Percentiles rank a stretch among this genome's conserved stretches.
Evolutionary conservation across 2,797 vertebrate genomes (phyloP).

Genomic region (Enteromius afrohamiltoni): DNA sequence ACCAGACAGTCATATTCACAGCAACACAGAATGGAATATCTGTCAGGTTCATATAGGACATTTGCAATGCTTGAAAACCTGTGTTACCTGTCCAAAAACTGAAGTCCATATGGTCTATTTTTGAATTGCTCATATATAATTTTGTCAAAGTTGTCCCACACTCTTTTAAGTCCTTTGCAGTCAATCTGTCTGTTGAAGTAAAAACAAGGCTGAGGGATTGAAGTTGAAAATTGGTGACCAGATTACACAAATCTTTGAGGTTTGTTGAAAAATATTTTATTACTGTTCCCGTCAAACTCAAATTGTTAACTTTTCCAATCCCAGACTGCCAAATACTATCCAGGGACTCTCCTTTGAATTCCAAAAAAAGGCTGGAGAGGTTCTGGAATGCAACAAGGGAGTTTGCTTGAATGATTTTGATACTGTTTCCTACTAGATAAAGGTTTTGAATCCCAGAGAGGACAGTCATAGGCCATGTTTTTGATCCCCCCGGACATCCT

Average conservation of each 20-base stretch:
- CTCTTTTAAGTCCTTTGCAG: constrained; percentile 22
- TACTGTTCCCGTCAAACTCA: constrained; percentile 14
- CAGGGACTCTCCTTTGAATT: constrained; percentile 17
- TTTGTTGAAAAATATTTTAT: not conserved
- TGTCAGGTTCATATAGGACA: constrained; percentile 13
- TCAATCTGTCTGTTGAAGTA: constrained; percentile 15
- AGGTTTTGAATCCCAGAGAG: constrained; percentile 50
- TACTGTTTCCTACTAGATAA: constrained; percentile 13
- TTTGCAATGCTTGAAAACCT: constrained; percentile 33
- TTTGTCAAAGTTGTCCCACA: constrained; percentile 39
- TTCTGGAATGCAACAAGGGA: constrained; percentile 53
- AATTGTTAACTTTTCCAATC: constrained; percentile 27
- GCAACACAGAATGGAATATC: constrained; percentile 51
- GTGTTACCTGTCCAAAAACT: constrained; percentile 49
- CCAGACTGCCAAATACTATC: constrained; percentile 55
- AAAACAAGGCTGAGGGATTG: constrained; percentile 23
- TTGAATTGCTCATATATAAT: constrained; percentile 14
- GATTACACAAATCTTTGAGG: constrained; percentile 43
- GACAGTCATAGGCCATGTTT: constrained; percentile 48
- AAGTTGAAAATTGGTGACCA: constrained; percentile 33
- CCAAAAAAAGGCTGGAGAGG: constrained; percentile 47
- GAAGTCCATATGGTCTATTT: constrained; percentile 34
- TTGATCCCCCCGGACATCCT: constrained; percentile 29
- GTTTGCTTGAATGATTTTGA: constrained; percentile 39
- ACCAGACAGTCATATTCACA: constrained; percentile 42